phyloP scores from a whole-genome alignment of 2,797 vertebrate genomes.

The Spea hammondii region DNA sequence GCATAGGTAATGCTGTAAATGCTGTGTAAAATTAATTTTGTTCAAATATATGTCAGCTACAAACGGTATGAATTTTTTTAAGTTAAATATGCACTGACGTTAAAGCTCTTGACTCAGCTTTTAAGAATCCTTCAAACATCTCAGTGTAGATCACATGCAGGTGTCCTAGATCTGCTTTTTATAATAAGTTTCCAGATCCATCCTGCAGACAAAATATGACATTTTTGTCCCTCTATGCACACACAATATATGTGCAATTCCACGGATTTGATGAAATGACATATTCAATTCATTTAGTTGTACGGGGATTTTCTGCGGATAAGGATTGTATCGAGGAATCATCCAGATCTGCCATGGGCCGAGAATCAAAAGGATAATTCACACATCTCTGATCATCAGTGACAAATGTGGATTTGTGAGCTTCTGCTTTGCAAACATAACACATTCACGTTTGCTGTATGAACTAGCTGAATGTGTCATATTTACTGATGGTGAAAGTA shows the following conservation, averaged over 20 bases:
- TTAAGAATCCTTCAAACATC: no score
- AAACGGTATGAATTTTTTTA: no score
- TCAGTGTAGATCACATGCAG: no score
- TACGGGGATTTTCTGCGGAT: background rate
- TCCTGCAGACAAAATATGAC: no score
- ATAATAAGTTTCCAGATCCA: no score
- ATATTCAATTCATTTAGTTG: constrained; percentile 5
- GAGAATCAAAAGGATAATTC: constrained; percentile 6
- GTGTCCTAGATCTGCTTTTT: no score
- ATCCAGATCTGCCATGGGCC: background rate
- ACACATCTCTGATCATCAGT: constrained; percentile 2
- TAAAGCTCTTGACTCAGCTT: no score
- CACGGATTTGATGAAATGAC: background rate
- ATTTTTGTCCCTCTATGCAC: no score
- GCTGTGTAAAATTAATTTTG: no score
- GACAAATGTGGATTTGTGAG: constrained; percentile 15
- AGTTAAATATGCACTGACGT: no score
- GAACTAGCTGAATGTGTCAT: background rate
- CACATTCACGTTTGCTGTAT: background rate
- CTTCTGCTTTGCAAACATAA: background rate
- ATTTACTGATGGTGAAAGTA: background rate
- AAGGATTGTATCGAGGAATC: background rate
- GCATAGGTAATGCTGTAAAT: no score
- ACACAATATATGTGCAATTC: background rate
- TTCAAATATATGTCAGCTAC: no score